Base-by-base conservation (phyloP, 2,113 vertebrate species). In the Forbesichthys agassizii region DNA sequence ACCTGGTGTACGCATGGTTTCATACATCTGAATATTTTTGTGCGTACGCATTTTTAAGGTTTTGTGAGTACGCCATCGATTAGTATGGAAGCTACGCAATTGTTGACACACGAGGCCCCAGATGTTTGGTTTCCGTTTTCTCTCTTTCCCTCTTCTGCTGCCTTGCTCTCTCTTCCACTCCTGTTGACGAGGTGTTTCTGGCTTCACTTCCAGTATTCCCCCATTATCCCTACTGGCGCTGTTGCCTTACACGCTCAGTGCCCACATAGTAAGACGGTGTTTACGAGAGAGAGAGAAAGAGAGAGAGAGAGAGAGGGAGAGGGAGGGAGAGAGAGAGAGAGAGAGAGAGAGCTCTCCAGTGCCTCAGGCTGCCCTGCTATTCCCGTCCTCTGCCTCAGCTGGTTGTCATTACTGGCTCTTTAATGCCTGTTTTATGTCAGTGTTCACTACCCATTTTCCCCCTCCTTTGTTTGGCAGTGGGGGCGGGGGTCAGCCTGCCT, bases 331-430 rank as follows among this genome's bases (percentile, higher is more conserved):
- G 57, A 16, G 36, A 18, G 62, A 61, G 70, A 61, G 16, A 55
- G 53, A 61, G 64, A 3, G 70, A 63, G 69, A 47, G 63, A 52
- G 58, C 61, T 87, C 61, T 72, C 57, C 55, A 0, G 11, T 56
- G 64, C 72, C 48, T 61, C 48, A 49, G 65, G 66, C 64, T 57
- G 73, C 74, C 79, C 74, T 68, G 65, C 82, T 84, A 75, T 71
- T 81, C 83, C 80, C 71, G 78, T 75, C 66, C 71, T 74, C 77
- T 27, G 71, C 52, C 88, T 89, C 93, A 93, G 91, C 90, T 93
- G 92, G 91, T 94, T 94, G 88, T 92, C 89, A 91, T 93, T 93
- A 94, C 87, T 54, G 73, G 61, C 78, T 84, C 88, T 91, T 91
- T 91, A 89, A 90, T 92, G 88, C 82, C 86, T 90, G 88, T 91